Conservation (phyloP, 2,888 invertebrate species). For the Eilema sororculum region DNA sequence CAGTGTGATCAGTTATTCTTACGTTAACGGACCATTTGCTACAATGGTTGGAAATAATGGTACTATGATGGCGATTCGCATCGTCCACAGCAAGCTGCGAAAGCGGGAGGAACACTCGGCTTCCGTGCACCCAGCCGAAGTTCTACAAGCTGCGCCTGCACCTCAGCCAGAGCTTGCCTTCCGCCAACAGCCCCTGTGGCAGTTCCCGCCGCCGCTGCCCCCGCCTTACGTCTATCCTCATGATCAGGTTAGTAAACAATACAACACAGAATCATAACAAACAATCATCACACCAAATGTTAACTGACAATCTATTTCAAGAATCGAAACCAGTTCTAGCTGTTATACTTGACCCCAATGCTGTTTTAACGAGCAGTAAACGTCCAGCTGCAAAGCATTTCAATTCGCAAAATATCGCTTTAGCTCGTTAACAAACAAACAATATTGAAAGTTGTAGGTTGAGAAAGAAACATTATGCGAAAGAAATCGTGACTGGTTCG, state of each 20-base stretch:
- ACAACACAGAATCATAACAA: constrained; percentile 33
- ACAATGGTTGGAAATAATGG: constrained; percentile 95
- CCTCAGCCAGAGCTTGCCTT: constrained; percentile 87
- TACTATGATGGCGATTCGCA: constrained; percentile 95
- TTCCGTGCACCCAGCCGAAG: constrained; percentile 90
- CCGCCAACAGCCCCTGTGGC: constrained; percentile 92
- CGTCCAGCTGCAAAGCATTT: constrained; percentile 63
- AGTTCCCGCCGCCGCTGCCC: constrained; percentile 93
- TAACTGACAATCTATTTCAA: constrained; percentile 60
- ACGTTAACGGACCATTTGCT: constrained; percentile 76
- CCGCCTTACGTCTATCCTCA: constrained; percentile 92
- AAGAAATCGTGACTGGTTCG: constrained; percentile 81
- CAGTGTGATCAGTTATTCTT: constrained; percentile 83
- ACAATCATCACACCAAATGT: constrained; percentile 32
- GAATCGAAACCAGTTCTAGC: constrained; percentile 68
- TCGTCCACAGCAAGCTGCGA: constrained; percentile 96
- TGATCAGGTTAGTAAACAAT: constrained; percentile 90
- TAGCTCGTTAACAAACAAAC: constrained; percentile 60
- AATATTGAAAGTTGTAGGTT: constrained; percentile 71
- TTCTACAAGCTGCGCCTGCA: constrained; percentile 87
- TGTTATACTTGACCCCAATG: constrained; percentile 81
- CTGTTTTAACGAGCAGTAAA: constrained; percentile 63
- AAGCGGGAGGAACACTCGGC: constrained; percentile 93
- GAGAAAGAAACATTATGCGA: constrained; percentile 65
- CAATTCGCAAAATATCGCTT: constrained; percentile 54